Percentiles rank a stretch among this genome's conserved stretches.
These are phyloP conservation scores for Varroa destructor DNA, from an alignment of 1,140 invertebrate genomes.

Conservation along the genomic window DNA sequence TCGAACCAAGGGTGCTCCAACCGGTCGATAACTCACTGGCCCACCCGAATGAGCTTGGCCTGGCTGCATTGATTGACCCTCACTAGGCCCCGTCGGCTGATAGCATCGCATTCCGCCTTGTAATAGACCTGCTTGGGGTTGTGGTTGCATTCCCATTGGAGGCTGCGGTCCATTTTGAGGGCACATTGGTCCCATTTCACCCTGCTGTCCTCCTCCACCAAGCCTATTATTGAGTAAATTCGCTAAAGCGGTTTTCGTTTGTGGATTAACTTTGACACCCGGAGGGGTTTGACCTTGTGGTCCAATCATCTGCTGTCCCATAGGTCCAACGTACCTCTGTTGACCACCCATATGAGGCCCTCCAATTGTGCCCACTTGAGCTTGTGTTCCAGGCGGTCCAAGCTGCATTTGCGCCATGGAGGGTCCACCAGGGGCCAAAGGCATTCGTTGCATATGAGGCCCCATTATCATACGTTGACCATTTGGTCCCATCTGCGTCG, in stretches of 20 bases:
- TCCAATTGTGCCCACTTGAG: background rate
- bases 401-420: no score
- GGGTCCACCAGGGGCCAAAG: background rate
- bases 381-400: no score
- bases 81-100: background rate
- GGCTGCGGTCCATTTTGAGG: background rate
- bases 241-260: conserved; percentile 85
- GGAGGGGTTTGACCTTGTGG: conserved; percentile 36
- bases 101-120: conserved; percentile 15
- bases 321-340: conserved; percentile 30
- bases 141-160: conserved; percentile 1
- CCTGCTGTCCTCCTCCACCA: conserved; percentile 44
- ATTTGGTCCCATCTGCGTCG: no score
- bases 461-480: no score
- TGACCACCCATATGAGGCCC: conserved; percentile 30
- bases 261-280: conserved; percentile 59
- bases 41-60: background rate
- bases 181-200: conserved; percentile 10
- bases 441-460: background rate
- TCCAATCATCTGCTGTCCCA: conserved; percentile 11
- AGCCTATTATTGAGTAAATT: conserved; percentile 81
- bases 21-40: conserved; percentile 1
- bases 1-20: conserved; percentile 4
- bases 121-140: background rate
- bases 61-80: no score